Percentiles rank a stretch among this genome's conserved stretches.
Evolutionary conservation across 2,888 invertebrate species (phyloP).

Genomic region (Lochmaea crataegi): DNA sequence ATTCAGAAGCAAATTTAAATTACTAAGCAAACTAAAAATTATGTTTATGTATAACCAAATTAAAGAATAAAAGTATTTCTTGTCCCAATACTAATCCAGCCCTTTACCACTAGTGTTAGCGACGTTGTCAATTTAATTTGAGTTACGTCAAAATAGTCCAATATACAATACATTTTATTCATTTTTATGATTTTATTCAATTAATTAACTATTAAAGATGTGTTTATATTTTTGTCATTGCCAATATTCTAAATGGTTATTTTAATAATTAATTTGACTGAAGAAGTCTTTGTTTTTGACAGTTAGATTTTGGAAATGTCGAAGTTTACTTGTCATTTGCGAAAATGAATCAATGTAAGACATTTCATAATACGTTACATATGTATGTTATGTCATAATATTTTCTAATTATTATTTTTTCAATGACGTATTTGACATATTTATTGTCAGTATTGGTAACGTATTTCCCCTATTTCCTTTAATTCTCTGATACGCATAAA

Average conservation of each 20-base stretch:
- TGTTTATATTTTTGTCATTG: not conserved
- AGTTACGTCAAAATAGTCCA: too few species aligned
- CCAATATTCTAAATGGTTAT: not conserved
- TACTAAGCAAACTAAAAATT: not conserved
- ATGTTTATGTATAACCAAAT: not conserved
- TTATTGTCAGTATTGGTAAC: not conserved
- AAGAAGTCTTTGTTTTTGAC: not conserved
- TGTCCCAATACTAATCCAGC: not conserved
- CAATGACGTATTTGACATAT: not conserved
- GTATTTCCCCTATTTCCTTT: not conserved
- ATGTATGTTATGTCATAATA: too few species aligned
- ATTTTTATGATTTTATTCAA: not conserved
- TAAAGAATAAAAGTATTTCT: slow-evolving; percentile 4
- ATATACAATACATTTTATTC: not conserved
- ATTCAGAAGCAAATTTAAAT: not conserved
- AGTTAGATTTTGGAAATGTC: not conserved
- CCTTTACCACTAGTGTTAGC: not conserved
- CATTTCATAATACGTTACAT: too few species aligned
- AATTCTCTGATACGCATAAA: not conserved
- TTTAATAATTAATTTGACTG: not conserved
- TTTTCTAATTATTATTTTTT: too few species aligned
- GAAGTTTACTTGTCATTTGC: not conserved
- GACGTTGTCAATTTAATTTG: slow-evolving; percentile 1
- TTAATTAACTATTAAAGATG: not conserved
- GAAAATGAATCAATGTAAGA: not conserved